Conservation (phyloP, 1,140 invertebrate genomes). For the Bombus fervidus region DNA sequence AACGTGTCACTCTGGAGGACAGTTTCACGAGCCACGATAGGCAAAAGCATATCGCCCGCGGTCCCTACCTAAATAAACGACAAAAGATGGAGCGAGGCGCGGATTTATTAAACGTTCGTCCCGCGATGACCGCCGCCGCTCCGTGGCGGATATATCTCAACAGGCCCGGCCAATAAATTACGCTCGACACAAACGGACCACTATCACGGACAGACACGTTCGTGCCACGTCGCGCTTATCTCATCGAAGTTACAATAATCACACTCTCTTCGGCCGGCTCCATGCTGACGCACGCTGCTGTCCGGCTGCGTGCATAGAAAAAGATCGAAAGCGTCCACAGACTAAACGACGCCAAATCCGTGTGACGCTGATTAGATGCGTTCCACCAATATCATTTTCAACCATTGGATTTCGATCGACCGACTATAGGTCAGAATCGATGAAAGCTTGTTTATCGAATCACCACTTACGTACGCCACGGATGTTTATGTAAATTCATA, state of each 20-base stretch:
- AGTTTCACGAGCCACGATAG: background rate
- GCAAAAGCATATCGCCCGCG: background rate
- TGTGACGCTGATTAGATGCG: background rate
- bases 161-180: slow-evolving; percentile 72
- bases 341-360: slow-evolving; percentile 68
- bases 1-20: background rate
- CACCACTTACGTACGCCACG: background rate
- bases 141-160: slow-evolving; percentile 62
- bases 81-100: slow-evolving; percentile 4
- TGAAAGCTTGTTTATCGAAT: background rate
- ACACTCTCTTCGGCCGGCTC: slow-evolving; percentile 42
- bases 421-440: too few relatives aligned
- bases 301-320: slow-evolving; percentile 33
- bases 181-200: slow-evolving; percentile 59
- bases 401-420: too few relatives aligned
- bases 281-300: slow-evolving; percentile 42
- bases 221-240: slow-evolving; percentile 70
- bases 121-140: slow-evolving; percentile 39
- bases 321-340: slow-evolving; percentile 56
- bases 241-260: slow-evolving; percentile 70
- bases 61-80: slow-evolving; percentile 9
- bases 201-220: slow-evolving; percentile 75
- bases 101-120: slow-evolving; percentile 30
- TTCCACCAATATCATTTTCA: background rate
- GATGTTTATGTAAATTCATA: background rate